Conservation (phyloP, 64 coral and sea anemone species). For the Acropora tenuis region DNA sequence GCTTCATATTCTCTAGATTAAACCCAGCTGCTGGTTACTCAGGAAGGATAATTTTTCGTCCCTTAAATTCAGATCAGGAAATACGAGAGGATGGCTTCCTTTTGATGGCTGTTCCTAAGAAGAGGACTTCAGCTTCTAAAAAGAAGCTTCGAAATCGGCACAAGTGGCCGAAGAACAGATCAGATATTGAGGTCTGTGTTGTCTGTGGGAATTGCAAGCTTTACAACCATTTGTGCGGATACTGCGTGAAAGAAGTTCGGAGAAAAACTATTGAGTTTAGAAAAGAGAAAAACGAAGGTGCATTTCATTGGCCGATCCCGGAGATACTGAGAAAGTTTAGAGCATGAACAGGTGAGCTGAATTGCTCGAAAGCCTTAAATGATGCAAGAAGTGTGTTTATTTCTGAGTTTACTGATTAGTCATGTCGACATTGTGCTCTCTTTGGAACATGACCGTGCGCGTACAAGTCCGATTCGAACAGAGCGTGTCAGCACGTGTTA, state of each 20-base stretch:
- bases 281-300: constrained; percentile 60
- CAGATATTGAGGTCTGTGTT: constrained; percentile 90
- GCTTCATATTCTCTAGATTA: not conserved
- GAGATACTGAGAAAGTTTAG: constrained; percentile 79
- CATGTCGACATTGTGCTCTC: too few relatives aligned
- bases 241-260: constrained; percentile 77
- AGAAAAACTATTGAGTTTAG: constrained; percentile 59
- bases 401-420: not conserved
- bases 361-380: not conserved
- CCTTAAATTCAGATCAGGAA: not conserved
- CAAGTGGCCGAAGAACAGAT: constrained; percentile 95
- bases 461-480: too few relatives aligned
- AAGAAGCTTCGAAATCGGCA: constrained; percentile 91
- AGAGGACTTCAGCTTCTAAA: constrained; percentile 84
- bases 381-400: not conserved
- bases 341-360: not conserved
- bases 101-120: constrained; percentile 95
- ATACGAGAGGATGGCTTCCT: constrained; percentile 48
- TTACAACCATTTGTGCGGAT: constrained; percentile 90
- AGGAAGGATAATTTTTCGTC: not conserved
- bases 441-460: too few relatives aligned
- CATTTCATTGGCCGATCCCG: constrained; percentile 78
- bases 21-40: not conserved
- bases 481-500: too few relatives aligned
- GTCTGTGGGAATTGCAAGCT: constrained; percentile 92